Conservation (phyloP, 2,888 invertebrate species). For the Pandemis corylana region DNA sequence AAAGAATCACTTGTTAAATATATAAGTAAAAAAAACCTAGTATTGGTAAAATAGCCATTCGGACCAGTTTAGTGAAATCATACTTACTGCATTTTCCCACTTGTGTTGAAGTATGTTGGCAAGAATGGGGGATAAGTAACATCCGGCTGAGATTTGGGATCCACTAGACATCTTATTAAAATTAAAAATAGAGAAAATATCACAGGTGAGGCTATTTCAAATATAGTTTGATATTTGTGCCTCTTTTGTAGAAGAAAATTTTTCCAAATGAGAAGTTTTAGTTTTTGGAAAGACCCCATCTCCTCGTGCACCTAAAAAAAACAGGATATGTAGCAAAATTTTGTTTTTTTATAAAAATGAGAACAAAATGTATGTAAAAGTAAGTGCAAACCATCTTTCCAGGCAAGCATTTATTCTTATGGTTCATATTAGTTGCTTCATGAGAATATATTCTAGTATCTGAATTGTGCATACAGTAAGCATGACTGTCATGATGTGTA, state of each 20-base stretch:
- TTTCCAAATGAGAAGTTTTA: conserved; percentile 92
- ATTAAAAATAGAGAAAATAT: conserved; percentile 89
- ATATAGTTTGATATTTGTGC: conserved; percentile 88
- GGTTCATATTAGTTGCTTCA: background rate
- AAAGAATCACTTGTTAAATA: too few species aligned
- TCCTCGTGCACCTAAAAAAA: conserved; percentile 46
- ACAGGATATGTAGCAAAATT: background rate
- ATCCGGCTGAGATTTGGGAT: conserved; percentile 82
- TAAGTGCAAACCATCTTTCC: conserved; percentile 16
- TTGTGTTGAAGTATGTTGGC: conserved; percentile 77
- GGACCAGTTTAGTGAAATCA: background rate
- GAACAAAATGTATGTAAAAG: background rate
- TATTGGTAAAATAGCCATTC: too few species aligned
- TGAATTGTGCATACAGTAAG: conserved; percentile 1
- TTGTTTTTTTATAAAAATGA: background rate
- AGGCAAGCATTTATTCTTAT: conserved; percentile 4
- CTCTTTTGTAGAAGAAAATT: conserved; percentile 91
- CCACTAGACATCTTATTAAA: conserved; percentile 88
- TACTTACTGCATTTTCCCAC: conserved; percentile 72
- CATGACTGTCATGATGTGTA: background rate
- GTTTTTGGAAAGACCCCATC: conserved; percentile 83
- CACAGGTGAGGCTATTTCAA: conserved; percentile 90
- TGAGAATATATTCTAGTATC: background rate
- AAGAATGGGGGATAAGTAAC: conserved; percentile 66
- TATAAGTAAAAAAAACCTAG: too few species aligned